A percentile compares a stretch with the other conserved stretches of the same genome.
Conservation (phyloP, 2,797 vertebrate genomes). For the Sphenodon punctatus region DNA sequence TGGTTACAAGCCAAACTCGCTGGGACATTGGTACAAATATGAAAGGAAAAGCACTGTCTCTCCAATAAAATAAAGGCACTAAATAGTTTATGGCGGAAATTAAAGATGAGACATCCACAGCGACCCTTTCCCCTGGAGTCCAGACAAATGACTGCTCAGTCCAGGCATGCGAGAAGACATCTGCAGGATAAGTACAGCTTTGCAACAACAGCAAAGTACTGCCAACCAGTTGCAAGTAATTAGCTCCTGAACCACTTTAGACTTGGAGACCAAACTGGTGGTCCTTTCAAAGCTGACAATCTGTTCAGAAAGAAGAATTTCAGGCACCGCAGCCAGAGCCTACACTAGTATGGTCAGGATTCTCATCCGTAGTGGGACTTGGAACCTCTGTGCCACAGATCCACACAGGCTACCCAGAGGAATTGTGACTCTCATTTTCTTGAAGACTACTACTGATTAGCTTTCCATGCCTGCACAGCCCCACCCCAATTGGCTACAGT, state of each 20-base stretch:
- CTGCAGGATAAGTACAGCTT: not conserved
- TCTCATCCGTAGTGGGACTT: too few relatives aligned
- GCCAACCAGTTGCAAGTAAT: not conserved
- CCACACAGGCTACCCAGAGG: too few relatives aligned
- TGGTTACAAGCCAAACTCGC: not conserved
- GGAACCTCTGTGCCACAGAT: too few relatives aligned
- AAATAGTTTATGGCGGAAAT: rapidly evolving
- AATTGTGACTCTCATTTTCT: too few relatives aligned
- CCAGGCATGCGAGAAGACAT: not conserved
- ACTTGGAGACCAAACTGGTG: not conserved
- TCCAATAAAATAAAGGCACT: not conserved
- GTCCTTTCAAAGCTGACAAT: not conserved
- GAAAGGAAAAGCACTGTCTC: not conserved
- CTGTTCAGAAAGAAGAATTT: too few relatives aligned
- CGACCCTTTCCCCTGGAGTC: not conserved
- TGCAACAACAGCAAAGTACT: not conserved
- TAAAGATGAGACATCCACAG: rapidly evolving
- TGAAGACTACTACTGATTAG: too few relatives aligned
- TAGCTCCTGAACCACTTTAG: rapidly evolving
- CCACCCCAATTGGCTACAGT: too few relatives aligned
- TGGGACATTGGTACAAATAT: not conserved
- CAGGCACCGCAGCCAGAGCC: too few relatives aligned
- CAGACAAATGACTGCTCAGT: rapidly evolving
- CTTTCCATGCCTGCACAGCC: too few relatives aligned
- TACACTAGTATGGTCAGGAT: too few relatives aligned